Conservation (phyloP, 2,888 invertebrate genomes). For the Artemia sinica region DNA sequence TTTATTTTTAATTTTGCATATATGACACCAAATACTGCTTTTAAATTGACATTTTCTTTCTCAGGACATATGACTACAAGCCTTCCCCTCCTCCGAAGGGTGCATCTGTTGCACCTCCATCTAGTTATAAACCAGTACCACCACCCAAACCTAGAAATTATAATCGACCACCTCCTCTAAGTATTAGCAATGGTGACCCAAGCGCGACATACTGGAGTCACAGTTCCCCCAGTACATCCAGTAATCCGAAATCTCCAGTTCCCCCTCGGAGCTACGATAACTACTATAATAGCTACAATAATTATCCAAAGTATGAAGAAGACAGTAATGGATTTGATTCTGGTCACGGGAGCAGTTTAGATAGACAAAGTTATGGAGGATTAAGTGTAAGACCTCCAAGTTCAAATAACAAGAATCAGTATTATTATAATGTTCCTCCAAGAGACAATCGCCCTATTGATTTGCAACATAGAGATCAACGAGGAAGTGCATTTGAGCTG, state of each 20-base stretch:
- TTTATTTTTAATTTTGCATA: constrained; percentile 23
- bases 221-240: constrained; percentile 20
- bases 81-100: constrained; percentile 31
- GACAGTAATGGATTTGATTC: constrained; percentile 32
- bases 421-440: constrained; percentile 38
- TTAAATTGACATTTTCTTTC: constrained; percentile 26
- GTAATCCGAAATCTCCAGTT: constrained; percentile 18
- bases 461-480: constrained; percentile 61
- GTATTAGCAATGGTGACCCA: constrained; percentile 20
- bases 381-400: background rate
- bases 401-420: constrained; percentile 31
- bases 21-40: constrained; percentile 15
- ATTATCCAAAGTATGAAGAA: constrained; percentile 23
- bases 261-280: constrained; percentile 22
- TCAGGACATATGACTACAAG: constrained; percentile 33
- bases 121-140: constrained; percentile 65
- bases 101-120: constrained; percentile 24
- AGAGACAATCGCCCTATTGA: constrained; percentile 39
- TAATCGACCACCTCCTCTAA: constrained; percentile 44
- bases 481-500: constrained; percentile 84
- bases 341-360: constrained; percentile 37
- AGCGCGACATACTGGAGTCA: constrained; percentile 25
- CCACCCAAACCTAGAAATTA: constrained; percentile 86
- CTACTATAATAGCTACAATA: constrained; percentile 23
- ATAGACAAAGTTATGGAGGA: constrained; percentile 31